A percentile compares a stretch with the other conserved stretches of the same genome.
phyloP scores from a whole-genome alignment of 2,113 vertebrate species.

The Scomber japonicus region DNA sequence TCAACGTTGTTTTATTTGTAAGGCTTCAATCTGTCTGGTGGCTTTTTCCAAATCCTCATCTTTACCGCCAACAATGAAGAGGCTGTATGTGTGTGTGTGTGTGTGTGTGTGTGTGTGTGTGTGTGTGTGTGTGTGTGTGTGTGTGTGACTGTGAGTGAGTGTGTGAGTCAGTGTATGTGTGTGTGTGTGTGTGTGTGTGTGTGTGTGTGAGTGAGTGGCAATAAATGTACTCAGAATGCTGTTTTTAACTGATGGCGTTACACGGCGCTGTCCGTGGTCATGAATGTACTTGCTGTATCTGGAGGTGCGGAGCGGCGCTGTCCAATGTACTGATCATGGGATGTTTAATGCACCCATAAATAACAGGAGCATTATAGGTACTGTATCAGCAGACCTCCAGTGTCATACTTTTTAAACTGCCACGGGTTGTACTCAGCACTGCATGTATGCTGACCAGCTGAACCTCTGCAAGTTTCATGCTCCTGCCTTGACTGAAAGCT shows the following conservation, averaged over 20 bases:
- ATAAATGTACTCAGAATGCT: conserved; percentile 47
- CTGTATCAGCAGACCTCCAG: background rate
- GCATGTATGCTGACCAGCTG: conserved; percentile 50
- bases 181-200: too few species aligned
- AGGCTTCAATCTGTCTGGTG: conserved; percentile 7
- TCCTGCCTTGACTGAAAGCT: conserved; percentile 56
- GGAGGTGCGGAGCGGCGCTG: conserved; percentile 17
- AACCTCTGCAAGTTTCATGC: conserved; percentile 51
- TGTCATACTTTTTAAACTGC: conserved; percentile 8
- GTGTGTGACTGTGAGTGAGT: too few species aligned
- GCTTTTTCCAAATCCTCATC: conserved; percentile 45
- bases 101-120: too few species aligned
- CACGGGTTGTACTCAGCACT: conserved; percentile 21
- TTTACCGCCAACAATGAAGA: conserved; percentile 19
- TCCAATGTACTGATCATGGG: background rate
- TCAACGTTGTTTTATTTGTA: background rate
- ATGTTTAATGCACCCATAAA: background rate
- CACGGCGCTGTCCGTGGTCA: conserved; percentile 51
- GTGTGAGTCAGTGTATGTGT: too few species aligned
- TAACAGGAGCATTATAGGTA: background rate
- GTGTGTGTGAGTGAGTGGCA: background rate
- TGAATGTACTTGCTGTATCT: conserved; percentile 23
- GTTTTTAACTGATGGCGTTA: conserved; percentile 24
- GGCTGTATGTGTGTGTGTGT: conserved; percentile 54
- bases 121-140: too few species aligned